Base-by-base conservation (phyloP, 2,797 vertebrate genomes). In the Notolepis coatsorum region DNA sequence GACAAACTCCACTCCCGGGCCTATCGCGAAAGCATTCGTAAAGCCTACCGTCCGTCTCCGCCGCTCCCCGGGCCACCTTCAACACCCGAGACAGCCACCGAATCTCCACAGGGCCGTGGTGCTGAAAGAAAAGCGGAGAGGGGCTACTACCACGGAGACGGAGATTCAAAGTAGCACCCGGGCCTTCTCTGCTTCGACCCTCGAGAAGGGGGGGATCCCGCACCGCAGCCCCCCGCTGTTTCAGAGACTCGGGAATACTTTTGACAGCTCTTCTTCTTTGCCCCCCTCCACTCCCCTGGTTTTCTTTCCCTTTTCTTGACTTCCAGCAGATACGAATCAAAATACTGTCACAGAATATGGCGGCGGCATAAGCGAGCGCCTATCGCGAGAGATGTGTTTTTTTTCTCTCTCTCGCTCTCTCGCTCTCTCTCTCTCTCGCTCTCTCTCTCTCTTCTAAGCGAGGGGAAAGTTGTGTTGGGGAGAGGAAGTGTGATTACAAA, bases 291-390 rank as follows among this genome's bases (percentile, higher is more conserved):
- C 84, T 75, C 81, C 81, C 77, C 64, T 73, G 68, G 76, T 87
- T 88, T 88, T 89, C 83, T 85, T 82, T 61, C 71, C 68, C 86
- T 87, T 61, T 90, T 91, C 77, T 86, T 85, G 79, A 80, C 89
- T 91, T 90, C 84, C 85, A 89, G 79, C 89, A 91, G 82, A 93
- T 91, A 94, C 94, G 88, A 94, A 95, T 91, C 96, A 96, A 96
- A 96, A 96, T 96, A 96, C 91, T 92, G 93, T 82, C 93, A 90
- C 89, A 91, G 92, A 96, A 97, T 95, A 97, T 97, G 96, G 96
- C 96, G 96, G 94, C 92, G 71, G 89, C 79, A 72, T 74, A 74
- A 67, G 79, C 80, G 23, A 49, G 81, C 73, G 88, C 81, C 73
- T 94, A 88, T 94, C 96, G 96, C 96, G 96, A 97, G 95, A 96